Base-by-base conservation (phyloP, 2,888 invertebrate genomes). In the Creontiades dilutus region DNA sequence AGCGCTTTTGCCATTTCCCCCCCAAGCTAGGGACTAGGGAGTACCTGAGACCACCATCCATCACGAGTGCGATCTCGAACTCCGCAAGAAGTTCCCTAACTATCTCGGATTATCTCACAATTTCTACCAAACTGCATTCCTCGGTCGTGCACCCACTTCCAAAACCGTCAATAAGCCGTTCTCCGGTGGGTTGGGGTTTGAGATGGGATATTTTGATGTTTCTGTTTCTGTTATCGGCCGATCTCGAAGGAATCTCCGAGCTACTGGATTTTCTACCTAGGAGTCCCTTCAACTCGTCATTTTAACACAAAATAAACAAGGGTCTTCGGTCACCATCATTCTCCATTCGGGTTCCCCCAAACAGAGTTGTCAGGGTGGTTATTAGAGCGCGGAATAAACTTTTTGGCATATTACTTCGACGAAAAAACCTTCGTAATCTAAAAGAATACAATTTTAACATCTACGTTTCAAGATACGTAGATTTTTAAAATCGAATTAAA, bases 1-100 rank as follows among this genome's bases (percentile, higher is more conserved):
- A 57, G 68, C 84, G 46, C 81, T 48, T 37, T 23, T 76, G 76
- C 76, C 76, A 76, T 76, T 76, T 37, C 76, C 76, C 14, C n/a
- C 37, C 76, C 1, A n/a, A 16, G n/a, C 57, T 57, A 57, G 16
- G 57, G n/a, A 14, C 57, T 37, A 7, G 7, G 37, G 37, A 37
- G 57, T 57, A 57, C 57, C 57, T 57, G 57, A 57, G 57, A n/a
- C 57, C 57, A 57, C 57, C 57, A 57, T 57, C 57, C 57, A 57
- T 57, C 57, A 57, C 57, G n/a, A 7, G 5, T 16, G 57, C 57
- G 57, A 57, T 14, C 57, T 37, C 37, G 2, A 37, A n/a, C n/a
- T 7, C 7, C 57, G n/a, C 57, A 57, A 16, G 16, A n/a, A 57
- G n/a, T 57, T 57, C 57, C 11, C 16, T n/a, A 9, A 55, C 57